These are phyloP conservation scores for Anas georgica DNA, from an alignment of 2,797 vertebrate genomes.

Conservation along the genomic window DNA sequence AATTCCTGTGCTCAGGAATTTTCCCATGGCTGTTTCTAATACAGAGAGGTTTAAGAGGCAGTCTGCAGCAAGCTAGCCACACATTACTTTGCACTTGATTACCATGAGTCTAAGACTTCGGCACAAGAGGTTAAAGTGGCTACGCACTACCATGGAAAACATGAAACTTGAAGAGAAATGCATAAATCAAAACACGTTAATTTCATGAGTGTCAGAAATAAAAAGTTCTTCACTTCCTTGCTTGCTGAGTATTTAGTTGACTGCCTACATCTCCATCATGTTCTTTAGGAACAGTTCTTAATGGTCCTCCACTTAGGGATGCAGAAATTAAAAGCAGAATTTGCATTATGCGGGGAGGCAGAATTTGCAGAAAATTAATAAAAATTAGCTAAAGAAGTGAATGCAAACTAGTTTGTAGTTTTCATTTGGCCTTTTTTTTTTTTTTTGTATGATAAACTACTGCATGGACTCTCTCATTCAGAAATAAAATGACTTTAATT, in stretches of 20 bases:
- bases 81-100: neutral
- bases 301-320: neutral
- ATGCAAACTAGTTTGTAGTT: neutral
- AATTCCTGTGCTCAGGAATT: constrained; percentile 55
- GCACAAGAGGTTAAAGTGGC: neutral
- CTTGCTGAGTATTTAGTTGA: neutral
- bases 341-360: neutral
- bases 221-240: neutral
- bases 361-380: neutral
- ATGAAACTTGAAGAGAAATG: neutral
- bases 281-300: neutral
- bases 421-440: neutral
- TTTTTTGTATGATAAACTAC: neutral
- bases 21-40: constrained; percentile 59
- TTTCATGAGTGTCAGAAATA: neutral
- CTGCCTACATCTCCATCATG: neutral
- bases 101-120: neutral
- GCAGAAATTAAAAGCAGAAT: neutral
- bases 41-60: neutral
- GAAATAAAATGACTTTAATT: neutral
- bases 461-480: neutral
- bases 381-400: neutral
- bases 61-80: neutral
- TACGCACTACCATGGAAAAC: neutral
- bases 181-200: neutral